Percentiles rank a stretch among this genome's conserved stretches.
Evolutionary conservation across 2,797 vertebrate genomes (phyloP).

Genomic region (Erpetoichthys calabaricus): DNA sequence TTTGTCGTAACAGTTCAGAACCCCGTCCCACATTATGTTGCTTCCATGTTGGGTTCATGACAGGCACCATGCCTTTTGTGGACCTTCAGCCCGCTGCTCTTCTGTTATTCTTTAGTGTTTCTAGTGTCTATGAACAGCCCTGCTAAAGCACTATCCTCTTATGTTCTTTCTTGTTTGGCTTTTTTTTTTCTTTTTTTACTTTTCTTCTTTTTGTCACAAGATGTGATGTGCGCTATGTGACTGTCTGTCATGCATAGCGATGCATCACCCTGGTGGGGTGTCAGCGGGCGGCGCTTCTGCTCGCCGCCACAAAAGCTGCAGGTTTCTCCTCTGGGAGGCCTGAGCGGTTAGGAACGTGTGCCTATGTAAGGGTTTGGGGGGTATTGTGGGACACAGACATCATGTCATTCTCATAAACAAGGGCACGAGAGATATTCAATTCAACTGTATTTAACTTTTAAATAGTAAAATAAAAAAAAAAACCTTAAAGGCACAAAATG

Average conservation of each 20-base stretch:
- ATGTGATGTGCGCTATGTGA: not conserved
- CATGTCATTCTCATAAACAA: no score
- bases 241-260: no score
- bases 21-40: no score
- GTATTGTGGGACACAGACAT: no score
- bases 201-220: not conserved
- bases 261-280: no score
- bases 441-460: no score
- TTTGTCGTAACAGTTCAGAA: no score
- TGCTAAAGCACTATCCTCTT: conserved; percentile 45
- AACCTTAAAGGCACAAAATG: no score
- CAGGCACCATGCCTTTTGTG: not conserved
- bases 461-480: no score
- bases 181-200: not conserved
- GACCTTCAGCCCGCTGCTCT: not conserved
- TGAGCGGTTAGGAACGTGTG: no score
- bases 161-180: conserved; percentile 11
- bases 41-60: not conserved
- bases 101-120: not conserved
- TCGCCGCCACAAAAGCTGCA: conserved; percentile 40
- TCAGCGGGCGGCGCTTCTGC: conserved; percentile 13
- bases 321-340: conserved; percentile 22
- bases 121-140: conserved; percentile 6
- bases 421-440: no score
- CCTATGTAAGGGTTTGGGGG: no score